Percentiles rank a stretch among this genome's conserved stretches.
These are phyloP conservation scores for Atlantisia rogersi DNA, from an alignment of 2,113 vertebrate species.

Conservation along the genomic window DNA sequence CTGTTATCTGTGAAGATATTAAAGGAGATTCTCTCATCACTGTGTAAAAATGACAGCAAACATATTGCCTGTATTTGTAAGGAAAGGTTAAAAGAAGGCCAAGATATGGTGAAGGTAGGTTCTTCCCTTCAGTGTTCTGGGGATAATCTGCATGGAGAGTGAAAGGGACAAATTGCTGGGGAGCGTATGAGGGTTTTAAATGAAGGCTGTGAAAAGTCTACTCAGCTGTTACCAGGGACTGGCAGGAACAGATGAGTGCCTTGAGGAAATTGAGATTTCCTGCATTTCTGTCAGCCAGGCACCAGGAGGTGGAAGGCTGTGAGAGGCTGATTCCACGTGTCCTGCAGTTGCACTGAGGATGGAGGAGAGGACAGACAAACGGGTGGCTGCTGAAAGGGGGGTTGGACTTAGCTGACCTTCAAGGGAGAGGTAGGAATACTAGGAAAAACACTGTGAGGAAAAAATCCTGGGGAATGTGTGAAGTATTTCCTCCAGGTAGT, in stretches of 20 bases:
- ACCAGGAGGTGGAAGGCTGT: not conserved
- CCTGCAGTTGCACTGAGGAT: not conserved
- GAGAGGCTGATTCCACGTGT: not conserved
- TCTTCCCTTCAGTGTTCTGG: not conserved
- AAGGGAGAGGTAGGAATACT: not conserved
- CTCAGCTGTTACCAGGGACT: not conserved
- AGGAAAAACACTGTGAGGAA: not conserved
- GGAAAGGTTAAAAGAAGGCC: not conserved
- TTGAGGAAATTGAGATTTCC: constrained; percentile 5
- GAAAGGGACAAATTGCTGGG: constrained; percentile 6
- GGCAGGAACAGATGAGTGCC: not conserved
- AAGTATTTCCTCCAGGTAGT: not conserved
- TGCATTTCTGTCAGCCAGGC: not conserved
- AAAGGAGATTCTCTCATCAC: not conserved
- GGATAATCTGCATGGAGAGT: not conserved
- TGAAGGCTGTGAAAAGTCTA: constrained; percentile 1
- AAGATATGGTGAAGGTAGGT: not conserved
- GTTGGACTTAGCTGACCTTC: not conserved
- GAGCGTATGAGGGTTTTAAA: not conserved
- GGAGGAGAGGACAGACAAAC: not conserved
- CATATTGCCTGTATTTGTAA: not conserved
- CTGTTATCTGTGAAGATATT: not conserved
- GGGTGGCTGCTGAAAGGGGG: not conserved
- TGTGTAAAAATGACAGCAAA: not conserved
- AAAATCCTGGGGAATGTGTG: not conserved